Conservation (phyloP, 92 coral and sea anemone genomes). For the Porites cylindrica region DNA sequence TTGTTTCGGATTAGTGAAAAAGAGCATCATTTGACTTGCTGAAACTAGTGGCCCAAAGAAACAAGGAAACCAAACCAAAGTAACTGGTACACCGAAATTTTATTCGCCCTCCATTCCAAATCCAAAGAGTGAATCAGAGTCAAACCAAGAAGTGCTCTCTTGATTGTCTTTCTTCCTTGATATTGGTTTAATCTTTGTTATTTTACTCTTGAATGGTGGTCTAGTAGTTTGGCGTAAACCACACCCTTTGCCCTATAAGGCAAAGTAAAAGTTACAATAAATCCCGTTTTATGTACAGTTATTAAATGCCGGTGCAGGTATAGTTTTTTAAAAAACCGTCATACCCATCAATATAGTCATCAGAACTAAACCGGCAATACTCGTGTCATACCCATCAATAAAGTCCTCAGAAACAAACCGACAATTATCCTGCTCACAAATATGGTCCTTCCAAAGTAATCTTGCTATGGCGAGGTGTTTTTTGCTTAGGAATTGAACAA, state of each 20-base stretch:
- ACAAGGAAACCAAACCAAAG: background rate
- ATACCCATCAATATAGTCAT: too few relatives aligned
- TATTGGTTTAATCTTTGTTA: slow-evolving; percentile 76
- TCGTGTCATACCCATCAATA: too few relatives aligned
- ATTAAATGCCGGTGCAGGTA: too few relatives aligned
- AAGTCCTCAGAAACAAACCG: too few relatives aligned
- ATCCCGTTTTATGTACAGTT: background rate
- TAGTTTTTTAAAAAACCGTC: too few relatives aligned
- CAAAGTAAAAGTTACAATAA: background rate
- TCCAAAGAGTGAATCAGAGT: slow-evolving; percentile 89
- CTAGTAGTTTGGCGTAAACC: slow-evolving; percentile 67
- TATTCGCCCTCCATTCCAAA: slow-evolving; percentile 76
- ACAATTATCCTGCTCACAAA: too few relatives aligned
- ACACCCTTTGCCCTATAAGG: slow-evolving; percentile 29
- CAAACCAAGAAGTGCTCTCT: slow-evolving; percentile 93
- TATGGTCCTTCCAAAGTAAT: too few relatives aligned
- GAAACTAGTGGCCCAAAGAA: background rate
- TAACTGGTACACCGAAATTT: background rate
- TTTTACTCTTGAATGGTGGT: slow-evolving; percentile 84
- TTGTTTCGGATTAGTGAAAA: background rate
- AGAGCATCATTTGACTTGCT: background rate
- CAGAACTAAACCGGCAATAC: too few relatives aligned
- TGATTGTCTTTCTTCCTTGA: slow-evolving; percentile 65
- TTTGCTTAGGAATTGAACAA: too few relatives aligned
- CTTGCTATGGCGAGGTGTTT: too few relatives aligned